These are phyloP conservation scores for Artibeus lituratus DNA, from an alignment of 2,797 vertebrate genomes.

Conservation along the genomic window DNA sequence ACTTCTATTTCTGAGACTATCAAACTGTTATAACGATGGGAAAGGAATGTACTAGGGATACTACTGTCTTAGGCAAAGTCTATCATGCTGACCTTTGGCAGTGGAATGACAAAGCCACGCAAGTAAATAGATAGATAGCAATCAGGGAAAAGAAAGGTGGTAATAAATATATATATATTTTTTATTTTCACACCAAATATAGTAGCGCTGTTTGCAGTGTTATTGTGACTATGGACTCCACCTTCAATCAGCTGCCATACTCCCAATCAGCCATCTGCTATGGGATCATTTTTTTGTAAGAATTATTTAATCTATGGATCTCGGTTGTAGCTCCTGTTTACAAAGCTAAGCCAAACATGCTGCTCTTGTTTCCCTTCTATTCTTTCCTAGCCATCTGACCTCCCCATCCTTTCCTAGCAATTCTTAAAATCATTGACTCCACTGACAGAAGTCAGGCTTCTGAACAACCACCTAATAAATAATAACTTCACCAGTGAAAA, in stretches of 20 bases:
- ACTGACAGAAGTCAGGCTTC: slow-evolving; percentile 59
- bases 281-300: not conserved
- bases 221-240: not conserved
- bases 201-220: not conserved
- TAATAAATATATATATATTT: not conserved
- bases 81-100: not conserved
- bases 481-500: slow-evolving; percentile 65
- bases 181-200: not conserved
- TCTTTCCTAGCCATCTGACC: slow-evolving; percentile 18
- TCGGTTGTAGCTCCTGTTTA: not conserved
- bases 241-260: not conserved
- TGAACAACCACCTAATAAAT: slow-evolving; percentile 48
- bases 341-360: not conserved
- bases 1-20: not conserved
- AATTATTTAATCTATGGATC: not conserved
- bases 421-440: slow-evolving; percentile 58
- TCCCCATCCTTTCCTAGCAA: slow-evolving; percentile 29
- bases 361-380: not conserved
- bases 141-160: not conserved
- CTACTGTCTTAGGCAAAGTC: not conserved
- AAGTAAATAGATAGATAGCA: not conserved
- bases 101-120: not conserved
- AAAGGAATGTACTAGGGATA: not conserved
- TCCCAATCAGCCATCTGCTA: not conserved
- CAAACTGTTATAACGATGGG: not conserved